phyloP scores from a whole-genome alignment of 2,888 invertebrate genomes.

The Rhagonycha fulva region DNA sequence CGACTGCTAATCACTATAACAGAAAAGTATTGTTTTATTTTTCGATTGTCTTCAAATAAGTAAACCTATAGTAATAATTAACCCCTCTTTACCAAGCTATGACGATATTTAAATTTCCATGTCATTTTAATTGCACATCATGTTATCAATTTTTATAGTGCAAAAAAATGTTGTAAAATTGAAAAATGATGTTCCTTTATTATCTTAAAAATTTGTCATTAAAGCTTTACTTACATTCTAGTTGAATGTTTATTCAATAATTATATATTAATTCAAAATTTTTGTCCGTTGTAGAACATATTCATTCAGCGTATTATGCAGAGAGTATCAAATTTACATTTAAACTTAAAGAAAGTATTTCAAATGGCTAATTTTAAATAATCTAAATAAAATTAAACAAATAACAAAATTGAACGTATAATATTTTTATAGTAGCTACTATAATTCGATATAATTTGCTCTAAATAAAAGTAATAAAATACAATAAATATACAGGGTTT shows the following conservation, averaged over 20 bases:
- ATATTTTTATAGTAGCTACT: too few species aligned
- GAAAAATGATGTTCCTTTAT: neutral
- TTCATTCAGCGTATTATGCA: neutral
- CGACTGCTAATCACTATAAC: neutral
- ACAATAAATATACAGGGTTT: too few species aligned
- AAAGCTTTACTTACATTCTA: neutral
- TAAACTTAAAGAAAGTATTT: neutral
- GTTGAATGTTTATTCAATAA: neutral
- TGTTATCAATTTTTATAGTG: neutral
- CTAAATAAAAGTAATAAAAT: too few species aligned
- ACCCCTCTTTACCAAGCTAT: conserved; percentile 8
- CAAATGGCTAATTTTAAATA: neutral
- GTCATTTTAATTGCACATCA: neutral
- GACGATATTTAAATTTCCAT: neutral
- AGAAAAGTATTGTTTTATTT: conserved; percentile 5
- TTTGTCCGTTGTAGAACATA: neutral
- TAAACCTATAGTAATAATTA: conserved; percentile 18
- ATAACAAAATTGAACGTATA: neutral
- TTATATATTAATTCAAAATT: neutral
- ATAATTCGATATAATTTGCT: too few species aligned
- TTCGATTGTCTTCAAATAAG: conserved; percentile 18
- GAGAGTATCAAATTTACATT: neutral
- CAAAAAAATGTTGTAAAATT: neutral
- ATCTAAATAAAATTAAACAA: neutral
- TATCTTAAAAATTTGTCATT: neutral